A percentile compares a stretch with the other conserved stretches of the same genome.
Conservation (phyloP, 2,113 vertebrate species). For the Ancistrus triradiatus region DNA sequence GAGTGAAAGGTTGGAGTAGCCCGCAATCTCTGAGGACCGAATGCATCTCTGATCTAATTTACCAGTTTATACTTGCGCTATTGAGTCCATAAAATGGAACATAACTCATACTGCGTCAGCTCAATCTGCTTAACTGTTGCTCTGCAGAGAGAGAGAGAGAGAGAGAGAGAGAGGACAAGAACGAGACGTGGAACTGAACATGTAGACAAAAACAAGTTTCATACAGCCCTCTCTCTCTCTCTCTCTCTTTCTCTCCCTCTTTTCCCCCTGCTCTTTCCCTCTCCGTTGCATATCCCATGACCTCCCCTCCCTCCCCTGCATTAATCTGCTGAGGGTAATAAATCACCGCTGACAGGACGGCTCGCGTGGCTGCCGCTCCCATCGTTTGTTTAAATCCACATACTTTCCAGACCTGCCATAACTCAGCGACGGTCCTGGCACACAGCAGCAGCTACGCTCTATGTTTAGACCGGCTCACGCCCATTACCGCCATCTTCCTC, state of each 20-base stretch:
- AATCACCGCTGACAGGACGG: slow-evolving; percentile 70
- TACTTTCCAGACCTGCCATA: slow-evolving; percentile 58
- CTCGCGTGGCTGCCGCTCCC: slow-evolving; percentile 68
- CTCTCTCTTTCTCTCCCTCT: slow-evolving; percentile 9
- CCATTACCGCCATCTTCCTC: neutral
- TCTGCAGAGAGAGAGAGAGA: too few species aligned
- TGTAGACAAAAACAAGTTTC: neutral
- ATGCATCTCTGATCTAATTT: slow-evolving; percentile 18
- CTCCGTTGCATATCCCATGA: slow-evolving; percentile 42
- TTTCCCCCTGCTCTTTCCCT: slow-evolving; percentile 19
- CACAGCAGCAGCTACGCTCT: slow-evolving; percentile 41
- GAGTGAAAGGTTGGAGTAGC: too few species aligned
- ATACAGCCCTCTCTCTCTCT: neutral
- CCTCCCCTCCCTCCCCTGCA: slow-evolving; percentile 54
- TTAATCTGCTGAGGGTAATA: slow-evolving; percentile 63
- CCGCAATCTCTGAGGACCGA: too few species aligned
- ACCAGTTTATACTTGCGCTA: neutral
- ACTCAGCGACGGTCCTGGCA: slow-evolving; percentile 57
- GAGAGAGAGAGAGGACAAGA: neutral
- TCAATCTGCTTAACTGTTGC: neutral
- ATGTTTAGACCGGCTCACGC: neutral
- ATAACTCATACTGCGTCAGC: neutral
- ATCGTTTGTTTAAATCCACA: slow-evolving; percentile 74
- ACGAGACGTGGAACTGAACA: neutral
- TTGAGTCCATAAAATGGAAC: neutral